Conservation (phyloP, 1,140 invertebrate species). For the Drosophila mauritiana region DNA sequence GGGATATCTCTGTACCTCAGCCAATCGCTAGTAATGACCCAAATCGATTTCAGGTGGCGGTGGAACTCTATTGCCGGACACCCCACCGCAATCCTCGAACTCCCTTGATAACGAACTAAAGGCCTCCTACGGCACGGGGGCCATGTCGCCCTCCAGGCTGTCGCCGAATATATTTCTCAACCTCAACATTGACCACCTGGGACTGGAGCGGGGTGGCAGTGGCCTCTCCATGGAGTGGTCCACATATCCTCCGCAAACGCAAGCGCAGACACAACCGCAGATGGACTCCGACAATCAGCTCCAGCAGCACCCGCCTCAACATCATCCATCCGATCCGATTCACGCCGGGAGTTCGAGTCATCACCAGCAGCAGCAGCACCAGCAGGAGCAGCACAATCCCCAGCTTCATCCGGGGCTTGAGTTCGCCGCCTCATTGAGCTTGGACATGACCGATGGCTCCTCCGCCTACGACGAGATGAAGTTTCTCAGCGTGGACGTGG, state of each 20-base stretch:
- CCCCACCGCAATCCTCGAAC: slow-evolving; percentile 80
- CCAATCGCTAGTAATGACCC: no score
- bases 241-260: slow-evolving; percentile 64
- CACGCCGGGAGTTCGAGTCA: slow-evolving; percentile 18
- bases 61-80: slow-evolving; percentile 72
- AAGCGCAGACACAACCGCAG: slow-evolving; percentile 30
- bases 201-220: slow-evolving; percentile 75
- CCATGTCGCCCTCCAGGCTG: slow-evolving; percentile 70
- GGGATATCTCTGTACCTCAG: no score
- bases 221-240: slow-evolving; percentile 84
- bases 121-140: slow-evolving; percentile 57
- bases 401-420: slow-evolving; percentile 53
- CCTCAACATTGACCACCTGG: slow-evolving; percentile 81
- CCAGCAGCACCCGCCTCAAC: slow-evolving; percentile 42
- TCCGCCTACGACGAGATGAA: slow-evolving; percentile 84
- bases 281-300: slow-evolving; percentile 23
- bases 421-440: slow-evolving; percentile 59
- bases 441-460: slow-evolving; percentile 62
- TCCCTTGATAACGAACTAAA: slow-evolving; percentile 81
- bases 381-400: slow-evolving; percentile 25
- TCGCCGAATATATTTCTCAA: slow-evolving; percentile 84
- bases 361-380: slow-evolving; percentile 17
- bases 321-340: slow-evolving; percentile 14
- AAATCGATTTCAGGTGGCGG: slow-evolving; percentile 40
- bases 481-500: slow-evolving; percentile 83